Evolutionary conservation across 2,888 invertebrate species (phyloP), one percentile per base, ranked within the genome.

Genomic region (Dendrolimus pini): DNA sequence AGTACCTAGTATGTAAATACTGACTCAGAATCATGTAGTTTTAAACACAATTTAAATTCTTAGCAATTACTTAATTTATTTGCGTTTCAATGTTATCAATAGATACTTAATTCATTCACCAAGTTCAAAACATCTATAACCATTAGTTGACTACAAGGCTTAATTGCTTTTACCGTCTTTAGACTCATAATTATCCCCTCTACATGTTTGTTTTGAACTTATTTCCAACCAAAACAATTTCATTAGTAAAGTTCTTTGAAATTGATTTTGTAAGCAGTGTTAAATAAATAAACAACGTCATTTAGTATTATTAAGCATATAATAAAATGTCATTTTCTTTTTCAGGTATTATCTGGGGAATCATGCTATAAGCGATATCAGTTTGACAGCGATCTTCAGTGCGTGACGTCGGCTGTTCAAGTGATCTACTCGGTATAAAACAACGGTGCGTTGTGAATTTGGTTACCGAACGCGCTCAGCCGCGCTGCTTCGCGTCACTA

Each of bases 341-440:
- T 84, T 57, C 88, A 89, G 89, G 74, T 73, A 72, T 71, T 81
- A 83, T 83, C 84, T 63, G 68, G 65, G 70, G 75, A 77, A 85
- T 78, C 82, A 88, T 87, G 87, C 80, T 75, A 82, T 78, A 77
- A 71, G 61, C 74, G 69, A 74, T 86, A 83, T 86, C 89, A 70
- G 66, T 69, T 56, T 70, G 71, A 69, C 68, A 66, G 69, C 75
- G 81, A 83, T 80, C 82, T 73, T 66, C 70, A 63, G 65, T 66
- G 62, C 58, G 67, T 72, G 68, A 71, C 71, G 70, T 69, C 62
- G 65, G 12, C 60, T 62, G 62, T 62, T 71, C 67, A 70, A 58
- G 54, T 66, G 65, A 61, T 60, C 57, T 60, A 60, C 58, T 52
- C 55, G 42, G 59, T 64, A 62, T 61, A 61, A 63, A 62, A 69